Evolutionary conservation across 1,140 invertebrate species (phyloP).

Genomic region (Leptinotarsa lineolata): DNA sequence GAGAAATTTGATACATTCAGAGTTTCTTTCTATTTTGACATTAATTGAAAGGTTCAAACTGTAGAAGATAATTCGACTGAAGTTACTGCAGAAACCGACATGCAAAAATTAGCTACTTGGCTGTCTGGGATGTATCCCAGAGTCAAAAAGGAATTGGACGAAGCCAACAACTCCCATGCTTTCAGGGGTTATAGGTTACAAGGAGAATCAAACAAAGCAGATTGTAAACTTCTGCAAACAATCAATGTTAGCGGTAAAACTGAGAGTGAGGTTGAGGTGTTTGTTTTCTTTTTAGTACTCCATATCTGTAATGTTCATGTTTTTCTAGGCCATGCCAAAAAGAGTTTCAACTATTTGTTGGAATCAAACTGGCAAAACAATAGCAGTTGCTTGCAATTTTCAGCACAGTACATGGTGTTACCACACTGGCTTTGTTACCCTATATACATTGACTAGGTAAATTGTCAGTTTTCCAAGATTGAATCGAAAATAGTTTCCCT

Average conservation of each 20-base stretch:
- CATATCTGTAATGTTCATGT: not conserved
- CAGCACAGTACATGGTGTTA: conserved; percentile 52
- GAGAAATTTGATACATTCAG: not conserved
- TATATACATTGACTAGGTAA: conserved; percentile 38
- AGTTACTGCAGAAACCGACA: conserved; percentile 40
- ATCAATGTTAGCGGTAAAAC: conserved; percentile 32
- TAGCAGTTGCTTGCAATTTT: conserved; percentile 46
- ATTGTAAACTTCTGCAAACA: conserved; percentile 41
- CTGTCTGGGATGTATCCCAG: conserved; percentile 47
- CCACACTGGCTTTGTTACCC: conserved; percentile 43
- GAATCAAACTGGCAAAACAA: conserved; percentile 48
- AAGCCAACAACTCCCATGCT: conserved; percentile 43
- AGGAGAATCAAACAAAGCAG: conserved; percentile 32
- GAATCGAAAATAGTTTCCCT: conserved; percentile 21
- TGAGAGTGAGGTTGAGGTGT: conserved; percentile 27
- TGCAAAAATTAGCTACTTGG: conserved; percentile 48
- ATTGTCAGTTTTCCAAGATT: not conserved
- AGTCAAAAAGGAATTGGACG: conserved; percentile 47
- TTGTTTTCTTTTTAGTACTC: not conserved
- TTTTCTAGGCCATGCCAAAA: conserved; percentile 17
- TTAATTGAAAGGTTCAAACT: conserved; percentile 43
- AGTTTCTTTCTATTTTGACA: not conserved
- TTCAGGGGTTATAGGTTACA: conserved; percentile 43
- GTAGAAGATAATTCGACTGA: conserved; percentile 9
- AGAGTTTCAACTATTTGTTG: conserved; percentile 41